These are phyloP conservation scores for Kryptolebias ocellatus DNA, from an alignment of 2,797 vertebrate genomes.

Conservation along the genomic window DNA sequence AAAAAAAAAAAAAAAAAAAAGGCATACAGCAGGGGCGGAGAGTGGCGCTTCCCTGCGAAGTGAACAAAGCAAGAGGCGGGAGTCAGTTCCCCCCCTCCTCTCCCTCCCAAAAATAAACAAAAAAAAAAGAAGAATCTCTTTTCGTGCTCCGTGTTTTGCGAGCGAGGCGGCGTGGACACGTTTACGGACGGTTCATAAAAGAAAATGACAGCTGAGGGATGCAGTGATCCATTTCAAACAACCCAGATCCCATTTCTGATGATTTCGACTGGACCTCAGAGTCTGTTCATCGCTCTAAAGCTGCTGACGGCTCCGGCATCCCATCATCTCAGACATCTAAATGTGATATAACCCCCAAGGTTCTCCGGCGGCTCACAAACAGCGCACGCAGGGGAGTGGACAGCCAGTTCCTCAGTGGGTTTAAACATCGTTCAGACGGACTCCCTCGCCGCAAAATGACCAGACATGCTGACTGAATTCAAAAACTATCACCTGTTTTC, in stretches of 20 bases:
- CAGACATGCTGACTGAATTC: too few relatives aligned
- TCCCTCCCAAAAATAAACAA: slow-evolving; percentile 1
- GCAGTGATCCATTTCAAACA: slow-evolving; percentile 33
- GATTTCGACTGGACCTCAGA: slow-evolving; percentile 23
- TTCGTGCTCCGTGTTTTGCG: slow-evolving; percentile 23
- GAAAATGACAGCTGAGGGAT: slow-evolving; percentile 15
- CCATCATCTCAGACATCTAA: slow-evolving; percentile 9
- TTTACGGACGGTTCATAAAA: slow-evolving; percentile 20
- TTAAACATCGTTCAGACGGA: neutral
- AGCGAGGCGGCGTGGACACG: slow-evolving; percentile 14
- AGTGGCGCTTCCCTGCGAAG: slow-evolving; percentile 1
- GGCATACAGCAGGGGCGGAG: neutral
- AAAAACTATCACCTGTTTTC: too few relatives aligned
- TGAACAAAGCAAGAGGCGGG: slow-evolving; percentile 31
- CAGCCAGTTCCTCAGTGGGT: neutral
- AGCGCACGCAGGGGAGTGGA: neutral
- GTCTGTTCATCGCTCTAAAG: slow-evolving; percentile 1
- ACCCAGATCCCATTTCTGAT: slow-evolving; percentile 30
- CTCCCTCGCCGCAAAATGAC: too few relatives aligned
- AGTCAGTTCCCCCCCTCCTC: slow-evolving; percentile 4
- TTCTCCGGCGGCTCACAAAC: slow-evolving; percentile 2
- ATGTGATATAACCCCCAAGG: neutral
- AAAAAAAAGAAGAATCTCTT: slow-evolving; percentile 27
- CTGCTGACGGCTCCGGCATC: slow-evolving; percentile 13
- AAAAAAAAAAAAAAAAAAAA: neutral